Evolutionary conservation across 1,140 invertebrate species (phyloP).

Genomic region (Drosophila aff.): DNA sequence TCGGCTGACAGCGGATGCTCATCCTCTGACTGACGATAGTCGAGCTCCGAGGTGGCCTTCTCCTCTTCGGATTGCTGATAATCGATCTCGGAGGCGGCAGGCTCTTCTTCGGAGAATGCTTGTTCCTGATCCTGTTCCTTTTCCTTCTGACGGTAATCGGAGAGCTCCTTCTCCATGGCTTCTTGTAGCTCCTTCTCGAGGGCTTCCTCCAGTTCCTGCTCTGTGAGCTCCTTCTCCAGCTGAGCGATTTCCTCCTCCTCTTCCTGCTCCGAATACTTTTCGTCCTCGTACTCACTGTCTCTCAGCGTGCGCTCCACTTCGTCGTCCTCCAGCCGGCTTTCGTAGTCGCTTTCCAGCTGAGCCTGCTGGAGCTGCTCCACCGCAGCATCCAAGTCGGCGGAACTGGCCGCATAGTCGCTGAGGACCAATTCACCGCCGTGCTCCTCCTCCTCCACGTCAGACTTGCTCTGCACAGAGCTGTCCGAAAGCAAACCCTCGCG

Average conservation of each 20-base stretch:
- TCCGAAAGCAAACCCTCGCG: constrained; percentile 82
- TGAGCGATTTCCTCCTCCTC: constrained; percentile 42
- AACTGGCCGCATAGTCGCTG: constrained; percentile 74
- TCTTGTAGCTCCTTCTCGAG: constrained; percentile 65
- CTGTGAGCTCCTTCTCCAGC: constrained; percentile 47
- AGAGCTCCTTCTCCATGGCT: constrained; percentile 67
- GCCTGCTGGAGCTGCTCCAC: constrained; percentile 64
- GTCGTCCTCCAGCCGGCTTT: constrained; percentile 70
- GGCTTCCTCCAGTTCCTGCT: constrained; percentile 68
- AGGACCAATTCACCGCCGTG: constrained; percentile 39
- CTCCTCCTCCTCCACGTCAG: constrained; percentile 81
- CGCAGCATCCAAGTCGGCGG: constrained; percentile 70
- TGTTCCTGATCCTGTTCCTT: constrained; percentile 25
- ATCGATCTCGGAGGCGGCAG: constrained; percentile 41
- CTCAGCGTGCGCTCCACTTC: constrained; percentile 71
- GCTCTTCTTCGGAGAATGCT: constrained; percentile 46
- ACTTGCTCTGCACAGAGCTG: constrained; percentile 85
- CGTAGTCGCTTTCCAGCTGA: constrained; percentile 73
- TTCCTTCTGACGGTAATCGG: constrained; percentile 59
- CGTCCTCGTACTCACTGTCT: constrained; percentile 75
- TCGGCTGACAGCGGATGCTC: constrained; percentile 28
- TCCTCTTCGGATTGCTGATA: constrained; percentile 38
- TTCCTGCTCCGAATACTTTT: constrained; percentile 47
- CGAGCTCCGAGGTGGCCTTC: constrained; percentile 36
- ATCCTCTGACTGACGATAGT: constrained; percentile 41